These are phyloP conservation scores for Diadumene lineata DNA, from an alignment of 92 coral and sea anemone species.

Conservation along the genomic window DNA sequence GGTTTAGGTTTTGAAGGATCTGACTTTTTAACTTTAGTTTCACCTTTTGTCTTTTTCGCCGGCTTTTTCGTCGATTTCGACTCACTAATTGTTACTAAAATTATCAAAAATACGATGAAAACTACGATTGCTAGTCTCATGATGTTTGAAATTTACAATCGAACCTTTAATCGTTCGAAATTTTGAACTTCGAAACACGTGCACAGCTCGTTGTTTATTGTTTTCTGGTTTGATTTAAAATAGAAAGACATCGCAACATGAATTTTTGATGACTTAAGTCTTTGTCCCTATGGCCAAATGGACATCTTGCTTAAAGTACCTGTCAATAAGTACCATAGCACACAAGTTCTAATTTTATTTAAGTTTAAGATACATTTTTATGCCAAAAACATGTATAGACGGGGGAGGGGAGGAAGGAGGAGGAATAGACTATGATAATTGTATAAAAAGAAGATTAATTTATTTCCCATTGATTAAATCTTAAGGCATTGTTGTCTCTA, in stretches of 20 bases:
- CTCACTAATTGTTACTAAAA: slow-evolving; percentile 44
- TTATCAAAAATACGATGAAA: slow-evolving; percentile 21
- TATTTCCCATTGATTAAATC: no score
- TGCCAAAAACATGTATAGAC: no score
- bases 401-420: no score
- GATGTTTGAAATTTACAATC: not conserved
- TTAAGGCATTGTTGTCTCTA: no score
- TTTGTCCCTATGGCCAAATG: slow-evolving; percentile 4
- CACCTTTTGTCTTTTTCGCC: slow-evolving; percentile 15
- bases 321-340: no score
- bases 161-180: not conserved
- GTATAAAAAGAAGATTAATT: no score
- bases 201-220: slow-evolving; percentile 13
- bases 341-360: no score
- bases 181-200: not conserved
- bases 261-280: not conserved
- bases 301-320: not conserved
- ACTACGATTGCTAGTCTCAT: slow-evolving; percentile 43
- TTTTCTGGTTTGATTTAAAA: not conserved
- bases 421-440: no score
- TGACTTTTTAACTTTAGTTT: slow-evolving; percentile 13
- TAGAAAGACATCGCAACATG: not conserved
- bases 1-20: slow-evolving; percentile 13
- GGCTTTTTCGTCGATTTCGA: slow-evolving; percentile 55
- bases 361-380: no score